phyloP scores from a whole-genome alignment of 2,113 vertebrate genomes.

The Vulpes vulpes region DNA sequence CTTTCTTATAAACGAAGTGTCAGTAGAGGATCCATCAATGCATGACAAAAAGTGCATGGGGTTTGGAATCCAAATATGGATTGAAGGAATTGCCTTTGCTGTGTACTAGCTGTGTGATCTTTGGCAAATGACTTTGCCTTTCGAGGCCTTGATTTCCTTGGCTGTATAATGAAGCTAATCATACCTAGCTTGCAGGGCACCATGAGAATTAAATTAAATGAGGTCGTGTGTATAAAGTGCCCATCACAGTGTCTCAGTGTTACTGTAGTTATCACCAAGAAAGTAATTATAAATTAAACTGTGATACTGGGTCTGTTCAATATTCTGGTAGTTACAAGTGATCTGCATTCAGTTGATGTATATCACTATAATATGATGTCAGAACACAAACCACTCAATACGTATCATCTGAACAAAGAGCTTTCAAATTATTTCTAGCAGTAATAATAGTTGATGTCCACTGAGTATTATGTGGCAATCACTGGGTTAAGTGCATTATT shows the following conservation, averaged over 20 bases:
- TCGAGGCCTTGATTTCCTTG: background rate
- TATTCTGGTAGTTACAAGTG: background rate
- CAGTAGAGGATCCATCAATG: background rate
- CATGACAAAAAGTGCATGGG: background rate
- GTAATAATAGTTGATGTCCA: background rate
- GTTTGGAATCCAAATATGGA: conserved; percentile 38
- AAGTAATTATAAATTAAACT: background rate
- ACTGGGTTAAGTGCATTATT: background rate
- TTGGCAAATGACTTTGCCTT: background rate
- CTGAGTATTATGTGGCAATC: background rate
- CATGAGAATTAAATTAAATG: background rate
- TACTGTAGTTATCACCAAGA: conserved; percentile 13
- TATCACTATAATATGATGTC: background rate
- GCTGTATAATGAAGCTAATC: background rate
- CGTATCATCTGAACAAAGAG: background rate
- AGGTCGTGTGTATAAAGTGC: background rate
- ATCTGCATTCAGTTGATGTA: background rate
- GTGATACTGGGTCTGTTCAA: background rate
- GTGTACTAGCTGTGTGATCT: background rate
- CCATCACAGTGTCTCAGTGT: background rate
- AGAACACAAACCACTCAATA: background rate
- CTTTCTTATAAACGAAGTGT: background rate
- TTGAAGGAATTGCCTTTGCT: background rate
- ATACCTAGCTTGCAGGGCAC: background rate
- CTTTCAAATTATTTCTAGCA: background rate